Evolutionary conservation across 2,797 vertebrate species (phyloP).

Genomic region (Phrynocephalus forsythii): DNA sequence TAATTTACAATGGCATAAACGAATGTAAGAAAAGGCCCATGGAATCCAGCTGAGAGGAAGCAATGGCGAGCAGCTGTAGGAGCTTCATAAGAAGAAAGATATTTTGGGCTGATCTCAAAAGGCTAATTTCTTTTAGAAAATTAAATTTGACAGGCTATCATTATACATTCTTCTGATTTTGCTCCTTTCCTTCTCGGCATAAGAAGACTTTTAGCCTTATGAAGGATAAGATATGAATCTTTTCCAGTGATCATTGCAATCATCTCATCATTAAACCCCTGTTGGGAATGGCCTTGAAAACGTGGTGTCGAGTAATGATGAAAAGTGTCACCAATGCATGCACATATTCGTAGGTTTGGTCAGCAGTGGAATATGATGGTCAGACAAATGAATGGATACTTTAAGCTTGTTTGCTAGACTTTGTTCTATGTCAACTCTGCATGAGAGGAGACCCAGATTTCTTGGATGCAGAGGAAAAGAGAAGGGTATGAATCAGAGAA

Average conservation of each 20-base stretch:
- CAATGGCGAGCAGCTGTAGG: constrained; percentile 18
- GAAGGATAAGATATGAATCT: not conserved
- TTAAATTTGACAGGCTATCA: constrained; percentile 36
- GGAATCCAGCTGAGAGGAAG: not conserved
- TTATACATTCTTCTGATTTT: not conserved
- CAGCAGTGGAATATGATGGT: not conserved
- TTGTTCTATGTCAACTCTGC: not conserved
- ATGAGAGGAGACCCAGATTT: not conserved
- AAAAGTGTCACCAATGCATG: not conserved
- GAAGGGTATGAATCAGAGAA: too few relatives aligned
- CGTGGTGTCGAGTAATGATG: not conserved
- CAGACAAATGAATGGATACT: not conserved
- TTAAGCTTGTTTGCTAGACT: not conserved
- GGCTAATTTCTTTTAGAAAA: constrained; percentile 18
- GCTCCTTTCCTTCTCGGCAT: not conserved
- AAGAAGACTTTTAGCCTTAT: not conserved
- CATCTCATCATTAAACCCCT: constrained; percentile 11
- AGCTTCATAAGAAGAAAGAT: constrained; percentile 7
- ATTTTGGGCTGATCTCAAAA: constrained; percentile 28
- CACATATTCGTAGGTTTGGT: not conserved
- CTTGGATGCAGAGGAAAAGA: not conserved
- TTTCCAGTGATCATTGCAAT: constrained; percentile 24
- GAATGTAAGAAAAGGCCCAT: constrained; percentile 3
- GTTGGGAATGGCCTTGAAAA: constrained; percentile 3
- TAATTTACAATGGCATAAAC: not conserved